Evolutionary conservation across 2,113 vertebrate species (phyloP), one percentile per base, ranked within the genome.

Genomic region (Phalacrocorax carbo): DNA sequence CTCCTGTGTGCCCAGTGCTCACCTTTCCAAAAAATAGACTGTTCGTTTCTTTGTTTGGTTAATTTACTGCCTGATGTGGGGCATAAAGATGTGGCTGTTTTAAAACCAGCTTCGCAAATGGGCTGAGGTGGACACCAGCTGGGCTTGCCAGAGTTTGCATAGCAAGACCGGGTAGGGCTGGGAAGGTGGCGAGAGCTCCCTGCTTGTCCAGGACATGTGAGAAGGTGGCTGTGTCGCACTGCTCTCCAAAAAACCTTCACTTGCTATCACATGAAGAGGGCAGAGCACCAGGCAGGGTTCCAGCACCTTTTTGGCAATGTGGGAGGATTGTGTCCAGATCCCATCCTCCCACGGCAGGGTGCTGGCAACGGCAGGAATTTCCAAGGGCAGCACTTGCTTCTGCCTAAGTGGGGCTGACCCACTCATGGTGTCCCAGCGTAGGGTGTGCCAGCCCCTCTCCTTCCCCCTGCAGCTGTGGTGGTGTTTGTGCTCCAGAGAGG

Each of bases 391-490:
- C 44, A 38, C 15, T 60, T 49, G 27, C 15, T 82, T 87, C 21
- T 10, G 21, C 55, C 46, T 34, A 11, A 16, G 15, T 48, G 51
- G 34, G 36, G 15, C 44, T 49, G 54, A 57, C 36, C 26, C 26
- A 14, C n/a, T 30, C 1, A 8, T 55, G 22, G 14, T 51, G 30
- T 81, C 49, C 46, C 75, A 27, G 30, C 4, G 1, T 44, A 77
- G 1, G 1, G 12, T 52, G 11, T 75, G 19, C 40, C 16, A 18
- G 23, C 54, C 77, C 36, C 30, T 60, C 3, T 77, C 21, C 23
- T 64, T 69, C 13, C 5, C 25, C 36, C 27, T 1, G 2, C 34
- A 57, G 69, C n/a, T 82, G 69, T 78, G 0, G 0, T 7, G 20
- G 34, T 21, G 7, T 61, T 81, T 75, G 36, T 82, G 64, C 64